phyloP scores from a whole-genome alignment of 2,797 vertebrate genomes.

The Cuniculus paca region DNA sequence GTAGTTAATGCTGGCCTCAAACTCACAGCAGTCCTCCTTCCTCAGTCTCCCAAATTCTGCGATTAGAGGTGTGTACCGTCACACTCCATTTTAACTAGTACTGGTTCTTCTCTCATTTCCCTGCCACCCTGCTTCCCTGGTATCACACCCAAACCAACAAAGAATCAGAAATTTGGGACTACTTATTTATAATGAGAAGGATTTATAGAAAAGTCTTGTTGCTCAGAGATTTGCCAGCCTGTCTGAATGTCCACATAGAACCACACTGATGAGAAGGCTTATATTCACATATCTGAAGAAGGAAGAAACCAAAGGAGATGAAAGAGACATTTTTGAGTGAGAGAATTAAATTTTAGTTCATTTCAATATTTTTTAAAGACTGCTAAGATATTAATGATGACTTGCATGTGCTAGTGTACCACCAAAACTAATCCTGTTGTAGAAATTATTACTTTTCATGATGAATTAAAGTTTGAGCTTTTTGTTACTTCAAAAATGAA shows the following conservation, averaged over 20 bases:
- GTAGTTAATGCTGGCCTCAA: neutral
- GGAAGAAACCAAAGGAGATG: neutral
- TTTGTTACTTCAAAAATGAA: neutral
- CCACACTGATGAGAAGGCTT: neutral
- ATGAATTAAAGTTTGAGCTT: neutral
- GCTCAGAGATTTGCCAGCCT: neutral
- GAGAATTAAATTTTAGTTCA: slow-evolving; percentile 2
- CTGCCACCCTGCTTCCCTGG: neutral
- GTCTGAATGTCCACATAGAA: neutral
- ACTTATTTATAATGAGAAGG: neutral
- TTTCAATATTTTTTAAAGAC: slow-evolving; percentile 7
- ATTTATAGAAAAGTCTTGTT: neutral
- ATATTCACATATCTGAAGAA: neutral
- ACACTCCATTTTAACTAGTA: neutral
- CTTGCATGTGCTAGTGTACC: neutral
- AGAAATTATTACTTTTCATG: neutral
- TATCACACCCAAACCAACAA: neutral
- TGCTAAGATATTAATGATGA: slow-evolving; percentile 2
- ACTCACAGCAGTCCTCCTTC: neutral
- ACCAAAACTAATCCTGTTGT: neutral
- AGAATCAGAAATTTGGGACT: neutral
- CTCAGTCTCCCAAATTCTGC: neutral
- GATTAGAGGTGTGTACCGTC: neutral
- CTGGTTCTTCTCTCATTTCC: slow-evolving; percentile 32
- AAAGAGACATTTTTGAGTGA: neutral